These are phyloP conservation scores for Corythoichthys haematopterus DNA, from an alignment of 2,113 vertebrate species.

Conservation along the genomic window DNA sequence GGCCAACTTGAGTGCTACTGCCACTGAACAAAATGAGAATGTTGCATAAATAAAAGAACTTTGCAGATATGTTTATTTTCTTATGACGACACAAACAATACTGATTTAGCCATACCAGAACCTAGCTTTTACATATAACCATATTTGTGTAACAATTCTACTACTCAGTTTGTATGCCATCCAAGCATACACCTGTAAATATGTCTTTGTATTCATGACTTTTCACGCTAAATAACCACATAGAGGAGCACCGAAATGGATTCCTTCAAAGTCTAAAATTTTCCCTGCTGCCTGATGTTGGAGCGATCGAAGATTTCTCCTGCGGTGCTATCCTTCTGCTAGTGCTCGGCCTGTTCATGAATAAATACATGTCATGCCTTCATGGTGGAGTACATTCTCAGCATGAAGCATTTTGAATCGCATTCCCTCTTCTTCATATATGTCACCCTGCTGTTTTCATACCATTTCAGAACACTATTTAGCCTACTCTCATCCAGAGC, in stretches of 20 bases:
- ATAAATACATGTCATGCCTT: slow-evolving; percentile 65
- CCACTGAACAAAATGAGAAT: slow-evolving; percentile 15
- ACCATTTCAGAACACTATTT: slow-evolving; percentile 12
- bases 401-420: slow-evolving; percentile 35
- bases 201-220: slow-evolving; percentile 19
- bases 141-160: slow-evolving; percentile 30
- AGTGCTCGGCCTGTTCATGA: slow-evolving; percentile 53
- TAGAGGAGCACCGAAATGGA: slow-evolving; percentile 11
- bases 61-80: neutral
- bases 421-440: slow-evolving; percentile 7
- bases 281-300: slow-evolving; percentile 21
- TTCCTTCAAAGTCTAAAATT: slow-evolving; percentile 5
- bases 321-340: slow-evolving; percentile 21
- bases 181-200: slow-evolving; percentile 10
- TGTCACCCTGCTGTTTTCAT: slow-evolving; percentile 31
- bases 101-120: neutral
- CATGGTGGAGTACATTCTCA: slow-evolving; percentile 13
- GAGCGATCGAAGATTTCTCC: slow-evolving; percentile 16
- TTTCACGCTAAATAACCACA: neutral
- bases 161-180: slow-evolving; percentile 5
- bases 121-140: slow-evolving; percentile 13
- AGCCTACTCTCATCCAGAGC: slow-evolving; percentile 14
- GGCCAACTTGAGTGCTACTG: slow-evolving; percentile 10
- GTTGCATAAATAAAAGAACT: neutral
- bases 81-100: neutral